Conservation (phyloP, 2,797 vertebrate genomes). For the Eospalax fontanierii region DNA sequence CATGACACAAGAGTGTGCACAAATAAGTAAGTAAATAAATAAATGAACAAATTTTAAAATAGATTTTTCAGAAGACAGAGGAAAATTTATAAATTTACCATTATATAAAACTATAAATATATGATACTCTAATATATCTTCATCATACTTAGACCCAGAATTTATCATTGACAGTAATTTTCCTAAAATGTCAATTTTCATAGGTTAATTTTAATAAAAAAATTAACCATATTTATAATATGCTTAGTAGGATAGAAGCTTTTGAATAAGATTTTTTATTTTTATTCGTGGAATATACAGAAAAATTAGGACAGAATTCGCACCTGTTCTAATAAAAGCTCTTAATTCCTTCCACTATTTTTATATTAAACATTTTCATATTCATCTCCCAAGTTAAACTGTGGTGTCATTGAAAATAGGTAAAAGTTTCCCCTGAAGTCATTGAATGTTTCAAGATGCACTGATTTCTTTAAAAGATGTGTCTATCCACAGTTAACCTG, state of each 20-base stretch:
- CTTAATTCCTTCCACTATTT: not conserved
- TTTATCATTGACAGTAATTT: not conserved
- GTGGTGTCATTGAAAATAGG: not conserved
- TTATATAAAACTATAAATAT: not conserved
- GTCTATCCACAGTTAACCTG: not conserved
- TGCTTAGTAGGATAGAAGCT: not conserved
- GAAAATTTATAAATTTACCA: not conserved
- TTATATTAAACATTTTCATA: not conserved
- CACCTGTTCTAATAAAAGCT: not conserved
- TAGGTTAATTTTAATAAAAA: not conserved
- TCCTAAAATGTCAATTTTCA: not conserved
- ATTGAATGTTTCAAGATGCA: not conserved
- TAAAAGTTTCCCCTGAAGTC: constrained; percentile 7
- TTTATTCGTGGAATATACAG: not conserved
- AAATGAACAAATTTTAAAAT: not conserved
- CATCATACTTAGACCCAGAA: not conserved
- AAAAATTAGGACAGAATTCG: not conserved
- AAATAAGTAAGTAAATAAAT: not conserved
- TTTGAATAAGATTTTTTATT: not conserved
- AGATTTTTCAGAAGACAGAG: not conserved
- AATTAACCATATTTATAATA: not conserved
- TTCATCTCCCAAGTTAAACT: not conserved
- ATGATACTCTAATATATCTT: not conserved
- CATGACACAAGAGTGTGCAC: not conserved
- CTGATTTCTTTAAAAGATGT: not conserved